Percentiles rank a stretch among this genome's conserved stretches.
Evolutionary conservation across 1,140 invertebrate genomes (phyloP).

Genomic region (Drosophila truncata): DNA sequence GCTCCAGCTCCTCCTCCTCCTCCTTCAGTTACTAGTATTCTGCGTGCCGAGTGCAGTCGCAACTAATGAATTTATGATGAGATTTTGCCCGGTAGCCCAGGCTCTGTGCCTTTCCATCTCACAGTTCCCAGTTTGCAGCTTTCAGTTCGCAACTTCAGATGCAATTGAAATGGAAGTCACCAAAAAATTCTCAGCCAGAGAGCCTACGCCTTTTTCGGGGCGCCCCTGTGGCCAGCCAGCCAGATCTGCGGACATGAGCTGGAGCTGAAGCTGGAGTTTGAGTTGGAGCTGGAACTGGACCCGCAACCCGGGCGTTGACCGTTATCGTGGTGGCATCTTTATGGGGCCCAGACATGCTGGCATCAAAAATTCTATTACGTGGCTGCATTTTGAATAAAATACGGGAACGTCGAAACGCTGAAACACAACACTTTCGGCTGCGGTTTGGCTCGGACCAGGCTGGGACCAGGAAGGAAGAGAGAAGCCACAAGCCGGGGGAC

Average conservation of each 20-base stretch:
- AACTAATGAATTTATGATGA: slow-evolving; percentile 84
- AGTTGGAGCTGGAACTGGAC: slow-evolving; percentile 29
- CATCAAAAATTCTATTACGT: slow-evolving; percentile 84
- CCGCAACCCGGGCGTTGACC: slow-evolving; percentile 67
- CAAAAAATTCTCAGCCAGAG: slow-evolving; percentile 43
- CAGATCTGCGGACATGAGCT: slow-evolving; percentile 11
- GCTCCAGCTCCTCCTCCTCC: slow-evolving; percentile 12
- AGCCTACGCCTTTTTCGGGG: slow-evolving; percentile 29
- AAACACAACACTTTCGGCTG: slow-evolving; percentile 81
- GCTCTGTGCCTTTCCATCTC: slow-evolving; percentile 8
- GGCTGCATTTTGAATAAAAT: slow-evolving; percentile 83
- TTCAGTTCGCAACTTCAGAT: slow-evolving; percentile 26
- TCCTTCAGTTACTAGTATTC: slow-evolving; percentile 33
- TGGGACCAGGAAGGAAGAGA: slow-evolving; percentile 43
- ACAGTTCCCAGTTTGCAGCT: slow-evolving; percentile 11
- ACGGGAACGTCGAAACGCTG: slow-evolving; percentile 69
- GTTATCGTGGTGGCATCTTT: slow-evolving; percentile 82
- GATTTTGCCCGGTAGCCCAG: slow-evolving; percentile 77
- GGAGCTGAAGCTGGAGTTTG: background rate
- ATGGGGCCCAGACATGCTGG: slow-evolving; percentile 79
- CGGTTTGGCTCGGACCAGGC: slow-evolving; percentile 35
- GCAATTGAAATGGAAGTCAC: slow-evolving; percentile 66
- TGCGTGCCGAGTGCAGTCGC: slow-evolving; percentile 72
- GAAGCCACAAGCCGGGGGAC: slow-evolving; percentile 31
- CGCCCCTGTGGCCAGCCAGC: background rate